Evolutionary conservation across 2,113 vertebrate genomes (phyloP), one percentile per base, ranked within the genome.

Genomic region (Sander lucioperca): DNA sequence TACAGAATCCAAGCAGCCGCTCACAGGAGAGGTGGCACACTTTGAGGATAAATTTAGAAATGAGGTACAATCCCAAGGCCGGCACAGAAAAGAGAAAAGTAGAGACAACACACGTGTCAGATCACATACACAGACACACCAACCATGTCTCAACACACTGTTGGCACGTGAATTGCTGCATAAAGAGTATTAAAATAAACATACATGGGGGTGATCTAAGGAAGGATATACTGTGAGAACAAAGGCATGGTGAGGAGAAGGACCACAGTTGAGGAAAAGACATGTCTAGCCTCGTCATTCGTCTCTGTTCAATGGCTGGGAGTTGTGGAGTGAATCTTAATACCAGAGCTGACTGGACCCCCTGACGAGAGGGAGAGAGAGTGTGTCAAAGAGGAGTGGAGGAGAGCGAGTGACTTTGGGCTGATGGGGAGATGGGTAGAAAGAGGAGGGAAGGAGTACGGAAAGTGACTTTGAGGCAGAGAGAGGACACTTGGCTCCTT

Each of bases 1-100:
- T 74, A 72, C 71, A 90, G 95, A 93, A 96, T 97, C 96, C 93
- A 91, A 96, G 95, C 93, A 95, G 95, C 95, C 95, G 96, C 96
- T 96, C 96, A 95, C 96, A 96, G 84, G 97, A 98, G 96, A 97
- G 97, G 96, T 97, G 97, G 95, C 97, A 97, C 85, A 96, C 96
- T 97, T 97, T 96, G 92, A 94, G 90, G 95, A 95, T 68, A 86
- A 96, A 96, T 97, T 97, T 93, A 96, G 96, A 95, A 95, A 94
- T 89, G 94, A 96, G 89, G 94, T 95, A 86, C 93, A 94, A 96
- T 95, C 95, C 93, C 90, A 84, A 91, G 94, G 93, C 94, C 92
- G 79, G 80, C 82, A 82, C 84, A 79, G 83, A 83, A 85, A 78
- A 88, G 70, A 88, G 69, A 58, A 73, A 75, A 86, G 78, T 57